Evolutionary conservation across 2,888 invertebrate species (phyloP), one percentile per base, ranked within the genome.

Genomic region (Thecocarcelia acutangulata): DNA sequence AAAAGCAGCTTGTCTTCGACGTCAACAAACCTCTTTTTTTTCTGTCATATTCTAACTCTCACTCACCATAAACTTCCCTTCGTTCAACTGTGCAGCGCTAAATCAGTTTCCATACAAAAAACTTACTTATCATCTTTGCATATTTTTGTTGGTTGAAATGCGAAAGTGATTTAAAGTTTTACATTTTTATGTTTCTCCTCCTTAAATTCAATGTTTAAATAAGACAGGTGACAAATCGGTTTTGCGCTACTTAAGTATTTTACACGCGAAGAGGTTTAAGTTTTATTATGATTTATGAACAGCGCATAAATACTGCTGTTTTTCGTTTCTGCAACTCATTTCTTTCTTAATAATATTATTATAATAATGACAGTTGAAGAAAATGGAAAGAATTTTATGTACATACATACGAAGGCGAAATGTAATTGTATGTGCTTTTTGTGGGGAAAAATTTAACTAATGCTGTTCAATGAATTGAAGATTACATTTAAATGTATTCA

Each of bases 161-260:
- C 17, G 28, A 37, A 61, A 68, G 58, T 82, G 77, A 82, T 78
- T 82, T 82, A 64, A 64, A 82, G 28, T 61, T 70, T 70, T n/a
- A 68, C 46, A 50, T 73, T 54, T 50, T 54, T 63, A 6, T 63
- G 50, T 68, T 73, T 63, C 42, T 72, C 50, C 50, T 33, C 15
- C 33, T 44, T 46, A 63, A 61, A 63, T 54, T 77, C 46, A 56
- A 52, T 56, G 48, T 69, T 74, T 64, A 58, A 50, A 46, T 68
- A 70, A 63, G 69, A 70, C 82, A 82, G 82, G 82, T 82, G 82
- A 82, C 82, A 82, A 82, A 82, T 82, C 82, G 82, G 64, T 82
- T 82, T 78, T 82, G 74, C 48, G 74, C 82, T 78, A 52, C 64
- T 78, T 74, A 78, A 70, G 81, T 59, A 59, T 70, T 52, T 66